These are phyloP conservation scores for Silurus aristotelis DNA, from an alignment of 2,797 vertebrate species.

Conservation along the genomic window DNA sequence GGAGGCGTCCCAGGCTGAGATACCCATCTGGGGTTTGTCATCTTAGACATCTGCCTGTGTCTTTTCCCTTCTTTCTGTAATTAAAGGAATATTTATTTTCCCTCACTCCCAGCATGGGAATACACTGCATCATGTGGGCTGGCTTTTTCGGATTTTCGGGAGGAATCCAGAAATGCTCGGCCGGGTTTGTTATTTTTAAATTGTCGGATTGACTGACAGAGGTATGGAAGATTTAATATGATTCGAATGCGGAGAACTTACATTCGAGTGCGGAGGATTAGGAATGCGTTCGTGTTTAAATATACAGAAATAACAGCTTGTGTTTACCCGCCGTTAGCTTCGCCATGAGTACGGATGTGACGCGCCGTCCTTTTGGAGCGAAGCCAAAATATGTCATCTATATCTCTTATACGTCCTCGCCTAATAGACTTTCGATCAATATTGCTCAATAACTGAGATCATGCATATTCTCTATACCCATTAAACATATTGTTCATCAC, in stretches of 20 bases:
- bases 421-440: constrained; percentile 49
- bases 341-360: background rate
- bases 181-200: constrained; percentile 31
- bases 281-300: constrained; percentile 10
- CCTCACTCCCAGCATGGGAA: constrained; percentile 69
- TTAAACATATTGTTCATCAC: constrained; percentile 47
- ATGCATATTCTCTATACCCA: constrained; percentile 47
- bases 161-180: constrained; percentile 36
- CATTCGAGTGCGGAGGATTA: background rate
- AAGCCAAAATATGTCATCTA: constrained; percentile 51
- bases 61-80: constrained; percentile 77
- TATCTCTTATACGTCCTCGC: constrained; percentile 31
- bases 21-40: constrained; percentile 82
- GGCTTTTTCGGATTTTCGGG: constrained; percentile 34
- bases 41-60: constrained; percentile 79
- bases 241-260: constrained; percentile 8
- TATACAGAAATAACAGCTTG: constrained; percentile 17
- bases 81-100: constrained; percentile 82
- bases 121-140: constrained; percentile 51
- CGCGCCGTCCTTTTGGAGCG: constrained; percentile 20
- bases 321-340: constrained; percentile 12
- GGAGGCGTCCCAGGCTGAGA: constrained; percentile 61
- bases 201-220: constrained; percentile 43
- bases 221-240: constrained; percentile 17
- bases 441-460: constrained; percentile 53